A percentile compares a stretch with the other conserved stretches of the same genome.
Evolutionary conservation across 2,888 invertebrate genomes (phyloP).

Genomic region (Neelides folsomi): DNA sequence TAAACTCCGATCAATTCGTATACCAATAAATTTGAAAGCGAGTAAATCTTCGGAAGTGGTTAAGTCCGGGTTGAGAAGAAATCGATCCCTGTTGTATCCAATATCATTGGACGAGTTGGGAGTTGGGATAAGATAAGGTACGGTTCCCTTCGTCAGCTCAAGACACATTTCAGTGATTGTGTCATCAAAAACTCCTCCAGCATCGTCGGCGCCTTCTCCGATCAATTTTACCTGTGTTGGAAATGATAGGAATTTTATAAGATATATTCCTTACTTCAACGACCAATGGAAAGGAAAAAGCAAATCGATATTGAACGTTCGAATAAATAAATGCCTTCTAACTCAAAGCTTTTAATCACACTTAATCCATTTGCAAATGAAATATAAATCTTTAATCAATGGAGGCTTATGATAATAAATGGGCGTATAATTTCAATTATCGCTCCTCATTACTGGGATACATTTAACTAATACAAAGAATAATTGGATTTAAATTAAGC

Average conservation of each 20-base stretch:
- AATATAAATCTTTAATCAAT: no score
- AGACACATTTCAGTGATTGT: constrained; percentile 55
- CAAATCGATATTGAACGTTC: no score
- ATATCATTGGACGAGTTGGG: constrained; percentile 50
- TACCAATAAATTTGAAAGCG: constrained; percentile 50
- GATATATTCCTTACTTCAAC: constrained; percentile 1
- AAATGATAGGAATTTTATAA: not conserved
- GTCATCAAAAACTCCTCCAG: constrained; percentile 56
- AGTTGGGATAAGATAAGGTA: constrained; percentile 48
- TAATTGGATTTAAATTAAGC: no score
- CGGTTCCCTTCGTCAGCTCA: constrained; percentile 47
- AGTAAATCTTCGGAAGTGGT: constrained; percentile 44
- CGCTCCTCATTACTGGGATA: no score
- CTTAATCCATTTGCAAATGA: no score
- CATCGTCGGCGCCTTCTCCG: constrained; percentile 55
- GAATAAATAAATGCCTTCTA: no score
- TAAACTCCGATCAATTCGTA: constrained; percentile 8
- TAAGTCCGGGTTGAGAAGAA: constrained; percentile 48
- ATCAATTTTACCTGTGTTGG: constrained; percentile 45
- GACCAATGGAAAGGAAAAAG: constrained; percentile 3
- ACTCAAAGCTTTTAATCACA: no score
- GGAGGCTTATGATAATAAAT: no score
- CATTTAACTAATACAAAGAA: no score
- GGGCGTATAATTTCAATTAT: no score
- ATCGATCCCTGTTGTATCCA: constrained; percentile 50